Conservation (phyloP, 2,797 vertebrate genomes). For the Xenops minutus region DNA sequence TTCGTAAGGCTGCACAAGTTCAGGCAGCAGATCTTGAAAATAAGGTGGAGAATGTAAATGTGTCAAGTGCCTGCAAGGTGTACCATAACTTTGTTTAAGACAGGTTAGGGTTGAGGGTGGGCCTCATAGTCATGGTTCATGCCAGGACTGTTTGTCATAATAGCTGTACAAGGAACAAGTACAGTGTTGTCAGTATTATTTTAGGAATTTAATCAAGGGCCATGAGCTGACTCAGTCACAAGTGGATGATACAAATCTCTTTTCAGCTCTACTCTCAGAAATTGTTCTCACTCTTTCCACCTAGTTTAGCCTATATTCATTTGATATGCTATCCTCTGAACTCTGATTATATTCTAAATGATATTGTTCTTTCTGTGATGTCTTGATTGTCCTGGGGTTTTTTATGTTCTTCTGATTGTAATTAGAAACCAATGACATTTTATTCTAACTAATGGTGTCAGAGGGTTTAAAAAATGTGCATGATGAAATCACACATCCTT, state of each 20-base stretch:
- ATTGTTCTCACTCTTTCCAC: background rate
- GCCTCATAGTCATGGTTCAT: background rate
- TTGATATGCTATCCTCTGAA: background rate
- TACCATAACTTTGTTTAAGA: background rate
- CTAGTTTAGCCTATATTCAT: background rate
- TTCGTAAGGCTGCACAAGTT: background rate
- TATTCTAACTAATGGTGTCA: background rate
- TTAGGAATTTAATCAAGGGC: conserved; percentile 49
- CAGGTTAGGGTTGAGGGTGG: background rate
- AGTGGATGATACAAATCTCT: background rate
- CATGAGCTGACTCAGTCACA: conserved; percentile 30
- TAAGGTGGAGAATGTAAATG: background rate
- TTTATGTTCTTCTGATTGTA: background rate
- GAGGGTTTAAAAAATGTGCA: background rate
- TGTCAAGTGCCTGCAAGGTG: conserved; percentile 11
- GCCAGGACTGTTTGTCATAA: conserved; percentile 34
- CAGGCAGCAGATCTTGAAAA: conserved; percentile 17
- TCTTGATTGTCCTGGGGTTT: background rate
- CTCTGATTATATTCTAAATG: background rate
- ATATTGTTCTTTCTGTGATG: background rate
- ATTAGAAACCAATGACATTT: background rate
- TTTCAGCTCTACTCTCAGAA: background rate
- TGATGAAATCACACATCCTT: background rate
- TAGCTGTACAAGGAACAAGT: background rate
- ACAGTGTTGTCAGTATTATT: conserved; percentile 26